Evolutionary conservation across 1,140 invertebrate genomes (phyloP).

Genomic region (Meloidogyne chitwoodi): DNA sequence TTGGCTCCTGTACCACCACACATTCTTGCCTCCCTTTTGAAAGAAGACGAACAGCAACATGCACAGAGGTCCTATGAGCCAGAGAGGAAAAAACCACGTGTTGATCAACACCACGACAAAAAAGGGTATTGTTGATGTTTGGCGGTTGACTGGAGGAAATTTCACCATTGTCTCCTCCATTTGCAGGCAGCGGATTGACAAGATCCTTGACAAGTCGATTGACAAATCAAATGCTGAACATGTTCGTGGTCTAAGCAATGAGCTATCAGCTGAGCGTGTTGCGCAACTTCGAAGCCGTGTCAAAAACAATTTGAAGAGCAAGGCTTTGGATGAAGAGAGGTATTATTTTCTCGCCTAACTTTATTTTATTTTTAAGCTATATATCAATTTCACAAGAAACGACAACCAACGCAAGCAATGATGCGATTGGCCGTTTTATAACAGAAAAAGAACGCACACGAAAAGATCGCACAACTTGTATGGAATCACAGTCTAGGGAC

Average conservation of each 20-base stretch:
- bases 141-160: neutral
- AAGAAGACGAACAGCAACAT: slow-evolving; percentile 21
- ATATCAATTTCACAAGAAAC: slow-evolving; percentile 19
- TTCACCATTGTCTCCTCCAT: neutral
- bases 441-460: slow-evolving; percentile 31
- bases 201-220: slow-evolving; percentile 26
- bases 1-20: slow-evolving; percentile 37
- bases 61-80: slow-evolving; percentile 39
- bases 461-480: slow-evolving; percentile 29
- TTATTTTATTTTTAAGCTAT: neutral
- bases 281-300: slow-evolving; percentile 35
- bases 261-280: slow-evolving; percentile 44
- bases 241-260: slow-evolving; percentile 30
- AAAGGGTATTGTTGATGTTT: slow-evolving; percentile 33
- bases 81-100: slow-evolving; percentile 29
- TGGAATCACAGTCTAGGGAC: slow-evolving; percentile 35
- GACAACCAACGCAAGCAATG: slow-evolving; percentile 20
- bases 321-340: slow-evolving; percentile 29
- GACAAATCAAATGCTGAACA: slow-evolving; percentile 26
- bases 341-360: neutral
- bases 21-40: slow-evolving; percentile 28
- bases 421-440: slow-evolving; percentile 33
- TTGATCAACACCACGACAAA: slow-evolving; percentile 34
- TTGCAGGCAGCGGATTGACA: slow-evolving; percentile 37
- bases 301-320: slow-evolving; percentile 46